Conservation (phyloP, 2,113 vertebrate genomes). For the Neopipo cinnamomea region DNA sequence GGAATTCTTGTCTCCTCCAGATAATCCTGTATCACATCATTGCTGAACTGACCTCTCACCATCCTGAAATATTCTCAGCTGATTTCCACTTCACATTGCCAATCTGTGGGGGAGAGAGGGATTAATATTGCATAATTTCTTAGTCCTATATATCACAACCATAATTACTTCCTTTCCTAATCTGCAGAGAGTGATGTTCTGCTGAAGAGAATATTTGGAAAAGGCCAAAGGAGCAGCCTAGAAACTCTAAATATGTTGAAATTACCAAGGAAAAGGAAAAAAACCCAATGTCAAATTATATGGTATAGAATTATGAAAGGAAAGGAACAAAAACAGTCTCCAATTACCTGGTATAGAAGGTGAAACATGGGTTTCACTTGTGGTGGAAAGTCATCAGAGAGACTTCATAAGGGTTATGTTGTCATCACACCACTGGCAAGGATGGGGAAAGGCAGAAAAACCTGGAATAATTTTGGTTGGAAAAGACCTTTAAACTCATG, state of each 20-base stretch:
- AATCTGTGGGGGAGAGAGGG: not conserved
- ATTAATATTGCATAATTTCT: not conserved
- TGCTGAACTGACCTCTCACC: not conserved
- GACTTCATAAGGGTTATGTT: not conserved
- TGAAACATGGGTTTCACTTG: not conserved
- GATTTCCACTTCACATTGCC: not conserved
- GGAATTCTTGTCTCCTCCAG: not conserved
- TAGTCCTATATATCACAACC: not conserved
- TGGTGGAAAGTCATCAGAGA: not conserved
- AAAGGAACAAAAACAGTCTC: not conserved
- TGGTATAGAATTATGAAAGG: not conserved
- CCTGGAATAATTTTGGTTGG: not conserved
- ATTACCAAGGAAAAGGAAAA: not conserved
- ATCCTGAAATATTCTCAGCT: not conserved
- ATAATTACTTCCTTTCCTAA: not conserved
- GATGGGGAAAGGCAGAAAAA: not conserved
- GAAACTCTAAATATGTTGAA: rapidly evolving
- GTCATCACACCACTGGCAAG: not conserved
- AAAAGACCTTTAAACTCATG: not conserved
- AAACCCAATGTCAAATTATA: not conserved
- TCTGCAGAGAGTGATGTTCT: not conserved
- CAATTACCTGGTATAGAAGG: not conserved
- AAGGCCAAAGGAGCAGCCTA: not conserved
- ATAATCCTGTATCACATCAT: not conserved
- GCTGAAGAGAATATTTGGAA: not conserved